Evolutionary conservation across 2,113 vertebrate species (phyloP), one percentile per base, ranked within the genome.

Genomic region (Neofelis nebulosa): DNA sequence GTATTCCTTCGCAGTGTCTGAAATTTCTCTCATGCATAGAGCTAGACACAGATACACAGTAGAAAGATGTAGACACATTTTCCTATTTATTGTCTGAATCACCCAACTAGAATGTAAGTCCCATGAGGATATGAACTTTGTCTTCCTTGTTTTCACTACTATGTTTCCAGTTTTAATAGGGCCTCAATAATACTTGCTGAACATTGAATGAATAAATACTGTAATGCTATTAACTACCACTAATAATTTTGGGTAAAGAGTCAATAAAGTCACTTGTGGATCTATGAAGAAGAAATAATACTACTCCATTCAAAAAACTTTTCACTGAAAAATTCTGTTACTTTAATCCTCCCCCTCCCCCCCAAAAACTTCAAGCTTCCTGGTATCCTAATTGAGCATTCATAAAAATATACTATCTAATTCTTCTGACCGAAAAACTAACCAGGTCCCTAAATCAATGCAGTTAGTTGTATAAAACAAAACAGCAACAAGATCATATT

Each of bases 381-480:
- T 89, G 55, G 81, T 45, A 92, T 36, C 27, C 84, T 91, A 55
- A n/a, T 73, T 69, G 95, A 85, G 7, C 36, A 86, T 91, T 82
- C 68, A 45, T 29, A 78, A 92, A 98, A 86, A 89, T 55, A 81
- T 18, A 38, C 19, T 79, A 38, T 36, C 52, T 27, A 15, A 74
- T 80, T 95, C 88, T 97, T 93, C 68, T 50, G 38, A 91, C 52
- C 7, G 79, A 89, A 78, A 87, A 88, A 69, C 3, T 89, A 91
- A 79, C 66, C 13, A 10, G 36, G 33, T 33, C 85, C 78, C 63
- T 91, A 83, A 79, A 91, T 94, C 91, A 97, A 87, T 81, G 81
- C 36, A 89, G 91, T 95, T 68, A 94, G 79, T 88, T 92, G 88
- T 86, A 89, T 48, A 69, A 96, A 97, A 92, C 52, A 84, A 95